These are phyloP conservation scores for Pogonomyrmex californicus DNA, from an alignment of 1,140 invertebrate species.

Conservation along the genomic window DNA sequence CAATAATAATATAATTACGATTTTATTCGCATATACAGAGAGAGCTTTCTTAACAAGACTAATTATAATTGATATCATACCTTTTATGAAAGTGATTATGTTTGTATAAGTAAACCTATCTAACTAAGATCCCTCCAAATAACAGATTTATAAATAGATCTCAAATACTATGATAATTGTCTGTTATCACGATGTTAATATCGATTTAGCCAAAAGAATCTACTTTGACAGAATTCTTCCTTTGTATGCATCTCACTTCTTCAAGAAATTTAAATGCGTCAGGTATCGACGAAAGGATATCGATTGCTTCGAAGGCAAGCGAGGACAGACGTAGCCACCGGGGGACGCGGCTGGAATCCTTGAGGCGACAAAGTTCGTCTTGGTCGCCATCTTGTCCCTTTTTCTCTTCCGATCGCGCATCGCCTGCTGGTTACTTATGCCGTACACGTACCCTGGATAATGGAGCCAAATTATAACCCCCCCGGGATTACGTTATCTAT, in stretches of 20 bases:
- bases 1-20: neutral
- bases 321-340: slow-evolving; percentile 31
- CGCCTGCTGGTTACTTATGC: slow-evolving; percentile 65
- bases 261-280: slow-evolving; percentile 32
- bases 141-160: neutral
- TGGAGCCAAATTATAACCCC: slow-evolving; percentile 74
- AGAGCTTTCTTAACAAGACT: neutral
- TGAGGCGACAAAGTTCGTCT: slow-evolving; percentile 14
- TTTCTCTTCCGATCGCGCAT: slow-evolving; percentile 15
- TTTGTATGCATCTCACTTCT: neutral
- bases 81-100: neutral
- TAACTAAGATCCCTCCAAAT: neutral
- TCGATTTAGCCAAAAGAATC: neutral
- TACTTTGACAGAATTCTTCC: neutral
- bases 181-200: neutral
- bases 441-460: slow-evolving; percentile 61
- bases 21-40: neutral
- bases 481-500: slow-evolving; percentile 72
- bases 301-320: slow-evolving; percentile 35
- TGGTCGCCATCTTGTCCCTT: slow-evolving; percentile 36
- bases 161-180: neutral
- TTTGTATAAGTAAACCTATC: neutral
- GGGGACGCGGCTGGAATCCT: slow-evolving; percentile 12
- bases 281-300: slow-evolving; percentile 39
- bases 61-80: slow-evolving; percentile 1